Conservation (phyloP, 2,797 vertebrate genomes). For the Pogoniulus pusillus region DNA sequence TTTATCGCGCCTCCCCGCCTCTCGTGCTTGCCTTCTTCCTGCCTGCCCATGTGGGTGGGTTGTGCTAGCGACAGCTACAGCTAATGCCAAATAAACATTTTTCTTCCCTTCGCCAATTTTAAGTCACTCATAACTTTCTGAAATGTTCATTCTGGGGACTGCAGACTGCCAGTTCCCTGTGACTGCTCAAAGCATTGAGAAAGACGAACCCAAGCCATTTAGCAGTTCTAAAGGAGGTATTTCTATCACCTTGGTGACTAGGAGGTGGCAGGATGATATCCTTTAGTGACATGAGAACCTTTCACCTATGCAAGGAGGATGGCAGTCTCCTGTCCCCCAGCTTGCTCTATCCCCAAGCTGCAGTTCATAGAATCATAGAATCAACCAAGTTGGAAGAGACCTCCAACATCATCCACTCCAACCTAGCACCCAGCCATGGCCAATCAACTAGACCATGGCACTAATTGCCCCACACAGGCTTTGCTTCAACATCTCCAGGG, state of each 20-base stretch:
- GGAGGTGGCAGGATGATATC: not conserved
- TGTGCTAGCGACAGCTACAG: not conserved
- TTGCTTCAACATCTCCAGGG: too few relatives aligned
- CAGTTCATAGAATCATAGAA: too few relatives aligned
- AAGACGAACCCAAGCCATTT: not conserved
- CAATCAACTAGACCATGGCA: too few relatives aligned
- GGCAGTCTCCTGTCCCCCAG: not conserved
- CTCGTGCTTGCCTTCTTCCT: not conserved
- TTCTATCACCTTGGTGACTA: not conserved
- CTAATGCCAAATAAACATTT: not conserved
- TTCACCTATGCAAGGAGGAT: rapidly evolving
- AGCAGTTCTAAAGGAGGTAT: not conserved
- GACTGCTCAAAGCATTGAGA: not conserved
- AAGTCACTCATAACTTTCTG: not conserved
- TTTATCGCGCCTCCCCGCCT: not conserved
- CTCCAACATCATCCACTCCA: too few relatives aligned
- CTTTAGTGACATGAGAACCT: not conserved
- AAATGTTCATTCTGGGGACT: not conserved
- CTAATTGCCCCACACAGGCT: too few relatives aligned
- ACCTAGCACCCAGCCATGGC: too few relatives aligned
- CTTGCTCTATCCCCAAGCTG: not conserved
- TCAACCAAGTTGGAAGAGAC: too few relatives aligned
- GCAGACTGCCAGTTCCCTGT: not conserved
- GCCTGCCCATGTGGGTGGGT: not conserved
- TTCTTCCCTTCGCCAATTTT: not conserved